Evolutionary conservation across 2,113 vertebrate species (phyloP), one percentile per base, ranked within the genome.

Genomic region (Oryzias melastigma): DNA sequence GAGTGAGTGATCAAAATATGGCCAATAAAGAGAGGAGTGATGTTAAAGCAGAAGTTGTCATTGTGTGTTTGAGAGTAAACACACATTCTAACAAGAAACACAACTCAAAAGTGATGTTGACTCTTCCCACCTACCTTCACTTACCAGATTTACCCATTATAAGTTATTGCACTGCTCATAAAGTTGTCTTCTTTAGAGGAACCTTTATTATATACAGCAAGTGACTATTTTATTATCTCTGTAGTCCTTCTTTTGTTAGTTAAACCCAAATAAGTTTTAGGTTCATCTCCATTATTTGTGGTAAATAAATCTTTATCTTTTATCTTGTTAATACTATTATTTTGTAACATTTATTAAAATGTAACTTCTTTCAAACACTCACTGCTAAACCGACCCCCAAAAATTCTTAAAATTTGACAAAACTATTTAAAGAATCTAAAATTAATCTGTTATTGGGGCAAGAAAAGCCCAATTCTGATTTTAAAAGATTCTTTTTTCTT

Each of bases 31-130:
- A 4, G 16, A 5, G 24, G 14, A 48, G 27, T 52, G 63, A 57
- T 65, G 62, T 22, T 54, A 62, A 79, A 82, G 84, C 85, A 83
- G 83, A 87, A 87, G 83, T 84, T 66, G 78, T 57, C 53, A 40
- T 47, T 20, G 47, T 68, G 62, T 53, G 46, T 74, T 56, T 71
- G 72, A 80, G 52, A 70, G 62, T 73, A 76, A 80, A 71, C 77
- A 62, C 25, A 29, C 53, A 55, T 62, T 66, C 40, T 43, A 49
- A 72, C 20, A 40, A n/a, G 14, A 14, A n/a, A 14, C 25, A 62
- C 62, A 45, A 65, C 62, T 80, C 75, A 73, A 77, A 77, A 62
- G 52, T 20, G 62, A 51, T 87, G 62, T 84, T 75, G 67, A 84
- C 80, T 81, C 62, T 84, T 88, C 78, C 81, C 75, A 73, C 69